Percentiles rank a stretch among this genome's conserved stretches.
These are phyloP conservation scores for Peromyscus attwateri DNA, from an alignment of 2,797 vertebrate genomes.

Conservation along the genomic window DNA sequence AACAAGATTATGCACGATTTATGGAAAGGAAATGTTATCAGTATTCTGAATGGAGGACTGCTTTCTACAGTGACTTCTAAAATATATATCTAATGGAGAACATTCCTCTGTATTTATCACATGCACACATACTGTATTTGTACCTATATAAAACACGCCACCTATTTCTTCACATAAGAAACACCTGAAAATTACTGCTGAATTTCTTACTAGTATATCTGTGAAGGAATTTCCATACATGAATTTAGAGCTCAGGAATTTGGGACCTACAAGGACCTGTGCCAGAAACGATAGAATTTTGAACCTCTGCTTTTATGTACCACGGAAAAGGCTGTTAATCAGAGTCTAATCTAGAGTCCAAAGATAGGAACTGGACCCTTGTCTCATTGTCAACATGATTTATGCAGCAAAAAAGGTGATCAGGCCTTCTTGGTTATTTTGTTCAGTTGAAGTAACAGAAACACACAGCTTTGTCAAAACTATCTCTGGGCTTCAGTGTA, in stretches of 20 bases:
- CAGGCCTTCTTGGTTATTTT: neutral
- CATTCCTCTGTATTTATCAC: neutral
- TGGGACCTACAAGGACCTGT: neutral
- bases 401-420: neutral
- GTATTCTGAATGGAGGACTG: neutral
- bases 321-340: neutral
- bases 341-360: neutral
- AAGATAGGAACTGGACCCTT: neutral
- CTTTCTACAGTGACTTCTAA: slow-evolving; percentile 28
- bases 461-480: neutral
- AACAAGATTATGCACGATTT: neutral
- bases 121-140: neutral
- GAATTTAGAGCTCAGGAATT: slow-evolving; percentile 1
- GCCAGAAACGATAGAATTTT: neutral
- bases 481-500: neutral
- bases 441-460: neutral
- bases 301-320: neutral
- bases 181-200: neutral
- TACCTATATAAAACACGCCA: neutral
- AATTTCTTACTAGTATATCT: slow-evolving; percentile 23
- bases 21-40: neutral
- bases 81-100: no score
- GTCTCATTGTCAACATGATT: neutral
- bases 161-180: slow-evolving; percentile 5
- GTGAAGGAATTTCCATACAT: neutral